These are phyloP conservation scores for Sitobion miscanthi DNA, from an alignment of 1,140 invertebrate species.

Conservation along the genomic window DNA sequence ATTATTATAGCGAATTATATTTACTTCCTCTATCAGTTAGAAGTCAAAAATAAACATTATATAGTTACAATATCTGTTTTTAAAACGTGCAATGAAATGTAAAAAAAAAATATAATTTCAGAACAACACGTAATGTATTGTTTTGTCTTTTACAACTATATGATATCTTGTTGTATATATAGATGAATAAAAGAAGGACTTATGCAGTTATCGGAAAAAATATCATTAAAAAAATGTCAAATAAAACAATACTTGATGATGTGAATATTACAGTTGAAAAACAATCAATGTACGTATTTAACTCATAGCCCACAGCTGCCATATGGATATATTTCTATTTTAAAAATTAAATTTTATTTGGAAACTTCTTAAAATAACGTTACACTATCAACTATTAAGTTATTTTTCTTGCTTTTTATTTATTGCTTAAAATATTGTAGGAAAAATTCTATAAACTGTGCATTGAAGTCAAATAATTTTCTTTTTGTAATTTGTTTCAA, in stretches of 20 bases:
- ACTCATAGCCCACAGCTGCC: too few relatives aligned
- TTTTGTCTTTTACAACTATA: background rate
- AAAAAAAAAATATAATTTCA: background rate
- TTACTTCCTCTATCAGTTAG: background rate
- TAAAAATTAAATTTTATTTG: background rate
- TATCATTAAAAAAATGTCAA: background rate
- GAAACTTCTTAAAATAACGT: background rate
- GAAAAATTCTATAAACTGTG: background rate
- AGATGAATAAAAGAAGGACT: conserved; percentile 25
- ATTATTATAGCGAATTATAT: background rate
- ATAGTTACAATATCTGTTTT: background rate
- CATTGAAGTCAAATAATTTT: background rate
- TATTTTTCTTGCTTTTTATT: too few relatives aligned
- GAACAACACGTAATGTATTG: conserved; percentile 2
- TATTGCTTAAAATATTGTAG: background rate
- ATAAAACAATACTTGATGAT: conserved; percentile 34
- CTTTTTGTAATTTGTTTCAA: background rate
- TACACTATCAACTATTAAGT: background rate
- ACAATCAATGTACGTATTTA: conserved; percentile 39
- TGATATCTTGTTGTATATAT: background rate
- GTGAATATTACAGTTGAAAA: conserved; percentile 32
- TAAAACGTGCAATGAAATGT: background rate
- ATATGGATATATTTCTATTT: background rate
- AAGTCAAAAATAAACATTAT: background rate
- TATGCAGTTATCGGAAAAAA: conserved; percentile 31